A percentile compares a stretch with the other conserved stretches of the same genome.
Evolutionary conservation across 2,888 invertebrate genomes (phyloP).

Genomic region (Eledona agricola): DNA sequence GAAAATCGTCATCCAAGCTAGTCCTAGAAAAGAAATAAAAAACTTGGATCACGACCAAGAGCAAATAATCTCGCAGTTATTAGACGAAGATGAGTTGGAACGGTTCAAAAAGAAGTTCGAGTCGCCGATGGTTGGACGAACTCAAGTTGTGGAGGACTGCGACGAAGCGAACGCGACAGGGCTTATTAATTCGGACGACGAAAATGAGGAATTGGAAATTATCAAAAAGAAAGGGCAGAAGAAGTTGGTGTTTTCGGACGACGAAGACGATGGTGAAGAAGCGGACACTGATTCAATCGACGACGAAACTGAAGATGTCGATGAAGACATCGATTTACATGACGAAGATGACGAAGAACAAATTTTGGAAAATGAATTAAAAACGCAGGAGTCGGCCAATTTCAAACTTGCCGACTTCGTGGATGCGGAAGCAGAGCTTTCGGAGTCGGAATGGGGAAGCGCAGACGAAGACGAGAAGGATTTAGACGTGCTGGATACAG

Average conservation of each 20-base stretch:
- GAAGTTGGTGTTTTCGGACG: slow-evolving; percentile 64
- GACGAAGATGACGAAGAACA: slow-evolving; percentile 59
- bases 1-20: slow-evolving; percentile 1
- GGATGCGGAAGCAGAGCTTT: slow-evolving; percentile 90
- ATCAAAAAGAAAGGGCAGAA: slow-evolving; percentile 52
- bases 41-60: slow-evolving; percentile 53
- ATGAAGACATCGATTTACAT: slow-evolving; percentile 55
- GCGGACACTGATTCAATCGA: slow-evolving; percentile 50
- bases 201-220: slow-evolving; percentile 43
- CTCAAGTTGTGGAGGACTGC: slow-evolving; percentile 33
- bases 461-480: slow-evolving; percentile 87
- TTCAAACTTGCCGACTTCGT: slow-evolving; percentile 75
- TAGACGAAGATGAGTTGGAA: slow-evolving; percentile 56
- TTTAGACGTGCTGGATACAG: slow-evolving; percentile 81
- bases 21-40: slow-evolving; percentile 39
- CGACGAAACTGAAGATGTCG: slow-evolving; percentile 49
- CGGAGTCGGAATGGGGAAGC: slow-evolving; percentile 90
- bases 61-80: slow-evolving; percentile 54
- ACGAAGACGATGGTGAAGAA: slow-evolving; percentile 51
- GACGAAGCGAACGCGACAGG: slow-evolving; percentile 49
- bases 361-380: slow-evolving; percentile 69
- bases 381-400: slow-evolving; percentile 29
- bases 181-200: slow-evolving; percentile 52
- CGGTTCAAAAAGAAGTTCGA: slow-evolving; percentile 55
- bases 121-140: slow-evolving; percentile 41